Conservation (phyloP, 2,797 vertebrate species). For the Spinibarbus caldwelli region DNA sequence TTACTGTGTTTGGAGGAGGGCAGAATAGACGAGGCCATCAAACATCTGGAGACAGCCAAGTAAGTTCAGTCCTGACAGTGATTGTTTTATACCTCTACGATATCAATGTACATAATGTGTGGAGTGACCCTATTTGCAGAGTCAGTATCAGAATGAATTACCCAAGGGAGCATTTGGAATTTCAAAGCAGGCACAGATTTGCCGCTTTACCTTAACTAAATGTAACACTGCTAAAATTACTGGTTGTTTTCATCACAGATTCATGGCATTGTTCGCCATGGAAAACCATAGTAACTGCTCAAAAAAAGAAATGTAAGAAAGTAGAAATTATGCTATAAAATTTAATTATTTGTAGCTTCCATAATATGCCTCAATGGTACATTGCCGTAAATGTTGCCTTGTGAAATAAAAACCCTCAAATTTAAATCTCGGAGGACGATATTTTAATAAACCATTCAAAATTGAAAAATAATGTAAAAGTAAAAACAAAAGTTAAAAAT, state of each 20-base stretch:
- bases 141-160: too few species aligned
- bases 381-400: background rate
- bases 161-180: background rate
- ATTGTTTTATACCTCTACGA: background rate
- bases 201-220: background rate
- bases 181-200: background rate
- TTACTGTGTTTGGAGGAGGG: slow-evolving; percentile 90
- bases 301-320: background rate
- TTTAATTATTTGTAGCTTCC: background rate
- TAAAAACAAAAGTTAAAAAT: background rate
- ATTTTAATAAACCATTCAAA: background rate
- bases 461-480: background rate
- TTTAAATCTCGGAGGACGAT: background rate
- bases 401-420: background rate
- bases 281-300: background rate
- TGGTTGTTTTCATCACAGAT: background rate
- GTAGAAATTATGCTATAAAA: background rate
- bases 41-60: slow-evolving; percentile 92
- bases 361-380: background rate
- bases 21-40: slow-evolving; percentile 87
- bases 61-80: slow-evolving; percentile 72
- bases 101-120: background rate
- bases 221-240: background rate
- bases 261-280: background rate
- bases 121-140: too few species aligned